A percentile compares a stretch with the other conserved stretches of the same genome.
Conservation (phyloP, 2,888 invertebrate species). For the Electrophaes corylata region DNA sequence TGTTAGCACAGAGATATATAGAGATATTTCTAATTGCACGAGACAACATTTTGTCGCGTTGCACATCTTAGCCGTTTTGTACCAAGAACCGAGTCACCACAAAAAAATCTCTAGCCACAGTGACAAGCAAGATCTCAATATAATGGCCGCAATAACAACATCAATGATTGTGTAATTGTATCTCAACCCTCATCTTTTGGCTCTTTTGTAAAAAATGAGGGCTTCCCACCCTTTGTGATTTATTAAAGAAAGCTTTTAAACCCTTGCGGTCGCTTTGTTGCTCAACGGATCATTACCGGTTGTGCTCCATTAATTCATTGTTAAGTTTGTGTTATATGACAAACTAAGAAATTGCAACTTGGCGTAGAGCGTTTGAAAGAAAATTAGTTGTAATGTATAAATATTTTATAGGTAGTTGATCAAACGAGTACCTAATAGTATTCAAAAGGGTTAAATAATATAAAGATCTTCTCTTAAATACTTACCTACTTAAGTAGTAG, state of each 20-base stretch:
- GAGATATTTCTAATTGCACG: too few relatives aligned
- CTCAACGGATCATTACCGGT: slow-evolving; percentile 63
- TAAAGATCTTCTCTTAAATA: too few relatives aligned
- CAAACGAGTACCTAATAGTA: too few relatives aligned
- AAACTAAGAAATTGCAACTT: not conserved
- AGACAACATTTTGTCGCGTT: too few relatives aligned
- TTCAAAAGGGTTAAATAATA: too few relatives aligned
- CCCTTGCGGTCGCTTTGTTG: slow-evolving; percentile 70
- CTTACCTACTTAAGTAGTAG: too few relatives aligned
- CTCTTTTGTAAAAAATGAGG: slow-evolving; percentile 38
- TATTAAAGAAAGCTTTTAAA: slow-evolving; percentile 82
- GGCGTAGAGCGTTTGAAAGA: not conserved
- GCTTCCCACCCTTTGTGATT: slow-evolving; percentile 59
- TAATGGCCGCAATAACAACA: slow-evolving; percentile 63
- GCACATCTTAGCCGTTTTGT: too few relatives aligned
- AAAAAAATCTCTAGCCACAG: slow-evolving; percentile 21
- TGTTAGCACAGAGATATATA: too few relatives aligned
- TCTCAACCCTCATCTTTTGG: slow-evolving; percentile 45
- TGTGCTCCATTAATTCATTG: slow-evolving; percentile 63
- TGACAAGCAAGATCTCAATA: slow-evolving; percentile 51
- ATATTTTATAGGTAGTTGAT: too few relatives aligned
- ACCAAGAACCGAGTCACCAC: too few relatives aligned
- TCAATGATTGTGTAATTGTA: slow-evolving; percentile 65
- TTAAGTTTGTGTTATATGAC: slow-evolving; percentile 28
- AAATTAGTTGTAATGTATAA: too few relatives aligned